phyloP scores from a whole-genome alignment of 2,797 vertebrate genomes.

The Melopsittacus undulatus region DNA sequence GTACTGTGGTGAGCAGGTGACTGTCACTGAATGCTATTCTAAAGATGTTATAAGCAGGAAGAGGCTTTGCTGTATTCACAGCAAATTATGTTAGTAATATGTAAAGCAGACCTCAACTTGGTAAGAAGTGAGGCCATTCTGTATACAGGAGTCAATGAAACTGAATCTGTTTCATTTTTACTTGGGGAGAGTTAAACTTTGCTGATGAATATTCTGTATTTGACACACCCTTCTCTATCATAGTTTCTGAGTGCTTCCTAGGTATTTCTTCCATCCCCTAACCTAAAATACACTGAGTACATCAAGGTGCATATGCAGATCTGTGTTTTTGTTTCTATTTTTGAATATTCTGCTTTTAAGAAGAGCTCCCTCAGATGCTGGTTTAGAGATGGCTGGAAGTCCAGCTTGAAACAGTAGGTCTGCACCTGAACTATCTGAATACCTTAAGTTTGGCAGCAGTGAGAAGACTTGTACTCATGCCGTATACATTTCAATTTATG shows the following conservation, averaged over 20 bases:
- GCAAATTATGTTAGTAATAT: not conserved
- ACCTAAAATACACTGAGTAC: not conserved
- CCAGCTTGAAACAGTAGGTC: not conserved
- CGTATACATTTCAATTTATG: not conserved
- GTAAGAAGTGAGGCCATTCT: not conserved
- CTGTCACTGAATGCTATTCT: not conserved
- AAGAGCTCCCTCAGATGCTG: not conserved
- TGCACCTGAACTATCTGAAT: not conserved
- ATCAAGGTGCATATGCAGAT: not conserved
- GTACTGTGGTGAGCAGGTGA: not conserved
- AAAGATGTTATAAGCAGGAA: not conserved
- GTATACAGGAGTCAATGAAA: not conserved
- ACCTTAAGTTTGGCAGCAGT: not conserved
- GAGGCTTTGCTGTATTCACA: not conserved
- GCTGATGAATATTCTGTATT: not conserved
- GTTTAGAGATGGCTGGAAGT: not conserved
- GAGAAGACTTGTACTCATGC: not conserved
- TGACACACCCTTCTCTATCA: not conserved
- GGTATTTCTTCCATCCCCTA: not conserved
- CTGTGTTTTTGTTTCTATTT: not conserved
- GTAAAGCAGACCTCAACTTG: not conserved
- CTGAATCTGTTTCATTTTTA: not conserved
- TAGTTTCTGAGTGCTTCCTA: not conserved
- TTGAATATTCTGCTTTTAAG: not conserved
- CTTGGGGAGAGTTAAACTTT: rapidly evolving